Base-by-base conservation (phyloP, 1,140 invertebrate species). In the Cataglyphis hispanica region DNA sequence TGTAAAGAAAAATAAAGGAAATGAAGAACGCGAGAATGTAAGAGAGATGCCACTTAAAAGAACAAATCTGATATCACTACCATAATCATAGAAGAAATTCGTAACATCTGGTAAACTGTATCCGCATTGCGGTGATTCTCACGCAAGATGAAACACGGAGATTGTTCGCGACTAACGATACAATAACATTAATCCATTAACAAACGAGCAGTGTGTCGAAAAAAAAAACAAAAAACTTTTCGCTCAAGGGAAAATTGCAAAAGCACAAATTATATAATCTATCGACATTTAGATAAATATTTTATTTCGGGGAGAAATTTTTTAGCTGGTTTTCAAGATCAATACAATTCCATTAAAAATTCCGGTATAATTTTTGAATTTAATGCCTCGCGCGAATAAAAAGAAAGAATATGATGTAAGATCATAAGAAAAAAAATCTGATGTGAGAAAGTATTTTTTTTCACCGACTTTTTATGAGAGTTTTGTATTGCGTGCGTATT, bases 51-150 rank as follows among this genome's bases (percentile, higher is more conserved):
- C 37, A 46, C 19, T 74, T 22, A 37, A 46, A 46, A 22, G 37
- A 74, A 72, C 25, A 31, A 70, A 72, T 81, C 78, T 81, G 43
- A 72, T 60, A 74, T 34, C 50, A 19, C 67, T 8, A 25, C n/a
- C n/a, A 60, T 74, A 83, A 72, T 83, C 67, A 40, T 74, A 16
- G 25, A 83, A 83, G 78, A 74, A 83, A 83, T 74, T 83, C 67
- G 37, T 19, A 27, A 46, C 46, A n/a, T 13, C 66, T 58, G 66
- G 70, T 50, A 19, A 63, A 84, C 66, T 19, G 61, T 60, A 88
- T 64, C 87, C 66, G 88, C 88, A 89, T 74, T 89, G 88, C 88
- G 72, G 88, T 86, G 69, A 81, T 83, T 72, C 50, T n/a, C 27
- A 40, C 76, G 27, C 37, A 25, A 50, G 34, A 70, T 77, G 60